Base-by-base conservation (phyloP, 1,140 invertebrate species). In the Aphelenchoides avenae region DNA sequence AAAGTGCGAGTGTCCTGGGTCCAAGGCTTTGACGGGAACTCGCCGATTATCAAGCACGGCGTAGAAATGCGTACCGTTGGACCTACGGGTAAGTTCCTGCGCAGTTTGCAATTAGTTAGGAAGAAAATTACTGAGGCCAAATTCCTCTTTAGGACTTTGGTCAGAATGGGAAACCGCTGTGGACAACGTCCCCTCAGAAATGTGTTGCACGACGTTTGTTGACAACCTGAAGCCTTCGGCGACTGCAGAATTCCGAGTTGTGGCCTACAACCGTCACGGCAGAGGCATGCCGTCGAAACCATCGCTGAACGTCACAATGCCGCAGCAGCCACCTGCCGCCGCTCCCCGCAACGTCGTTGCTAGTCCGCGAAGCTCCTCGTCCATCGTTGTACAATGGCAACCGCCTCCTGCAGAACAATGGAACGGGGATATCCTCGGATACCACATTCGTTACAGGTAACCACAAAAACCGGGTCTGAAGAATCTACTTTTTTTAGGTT, bases 381-480 rank as follows among this genome's bases (percentile, higher is more conserved):
- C 95, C 79, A 94, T 98, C 56, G 92, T 95, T 68, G 88, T 92
- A 0, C 89, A 94, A 74, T 98, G 94, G 93, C 89, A 96, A 68
- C 87, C 89, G 18, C 93, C 92, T 0, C 77, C 87, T 4, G 89
- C 91, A 66, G 89, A 92, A 75, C 86, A 91, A 67, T 85, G 89
- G 61, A 97, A 97, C 78, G 94, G 94, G 0, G 86, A 89, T 66
- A 88, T 97, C 57, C 80, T 89, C 0, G 94, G 93, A 18, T 97
- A 94, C 72, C 85, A 89, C 1, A 85, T 97, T 34, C 83, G 89
- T 54, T 97, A 95, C 76, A 27, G 60, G 9, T n/a, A 22, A 0
- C 27, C 27, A 22, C 27, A 41, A 41, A 22, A 41, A 7, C 2
- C 27, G 2, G 9, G 27, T 31, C 4, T 51, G 0, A 43, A 51